Conservation (phyloP, 2,797 vertebrate species). For the Hippocampus kuda region DNA sequence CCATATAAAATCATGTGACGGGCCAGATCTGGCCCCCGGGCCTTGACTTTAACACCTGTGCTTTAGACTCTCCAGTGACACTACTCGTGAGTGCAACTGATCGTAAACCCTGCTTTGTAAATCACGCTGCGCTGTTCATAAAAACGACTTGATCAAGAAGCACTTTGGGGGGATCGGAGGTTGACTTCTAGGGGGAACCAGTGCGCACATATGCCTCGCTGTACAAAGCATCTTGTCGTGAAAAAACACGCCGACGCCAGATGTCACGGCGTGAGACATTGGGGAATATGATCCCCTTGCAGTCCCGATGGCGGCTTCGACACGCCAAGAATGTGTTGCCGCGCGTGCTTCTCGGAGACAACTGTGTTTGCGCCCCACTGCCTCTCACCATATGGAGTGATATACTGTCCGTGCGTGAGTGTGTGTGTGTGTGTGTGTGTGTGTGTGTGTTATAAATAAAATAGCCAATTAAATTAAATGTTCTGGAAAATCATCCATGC, state of each 20-base stretch:
- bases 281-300: conserved; percentile 29
- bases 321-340: conserved; percentile 37
- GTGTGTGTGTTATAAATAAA: too few species aligned
- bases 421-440: neutral
- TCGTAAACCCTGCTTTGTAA: neutral
- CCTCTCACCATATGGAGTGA: neutral
- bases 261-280: conserved; percentile 30
- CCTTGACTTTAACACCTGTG: too few species aligned
- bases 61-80: too few species aligned
- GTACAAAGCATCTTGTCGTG: conserved; percentile 16
- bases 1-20: too few species aligned
- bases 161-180: neutral
- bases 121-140: neutral
- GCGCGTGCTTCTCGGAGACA: conserved; percentile 16
- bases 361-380: conserved; percentile 3
- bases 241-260: conserved; percentile 13
- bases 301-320: conserved; percentile 21
- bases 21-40: too few species aligned
- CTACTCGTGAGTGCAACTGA: neutral
- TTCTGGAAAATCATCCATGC: too few species aligned
- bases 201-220: neutral
- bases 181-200: conserved; percentile 5
- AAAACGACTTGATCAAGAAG: neutral
- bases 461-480: too few species aligned
- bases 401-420: neutral